phyloP scores from a whole-genome alignment of 2,113 vertebrate genomes.

The Nyctereutes procyonoides region DNA sequence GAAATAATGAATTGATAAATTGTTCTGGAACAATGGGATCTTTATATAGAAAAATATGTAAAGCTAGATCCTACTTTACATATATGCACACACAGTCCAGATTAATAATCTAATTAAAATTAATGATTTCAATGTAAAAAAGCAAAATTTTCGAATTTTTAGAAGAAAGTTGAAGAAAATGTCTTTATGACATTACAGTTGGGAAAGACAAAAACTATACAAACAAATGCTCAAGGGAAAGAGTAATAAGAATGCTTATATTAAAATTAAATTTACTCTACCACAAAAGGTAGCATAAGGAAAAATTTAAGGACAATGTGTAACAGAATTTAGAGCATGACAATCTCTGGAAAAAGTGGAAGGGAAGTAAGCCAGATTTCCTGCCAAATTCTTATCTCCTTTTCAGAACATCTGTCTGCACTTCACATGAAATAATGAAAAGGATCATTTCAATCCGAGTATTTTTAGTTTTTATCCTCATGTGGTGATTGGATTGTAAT shows the following conservation, averaged over 20 bases:
- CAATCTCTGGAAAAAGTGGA: neutral
- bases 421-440: neutral
- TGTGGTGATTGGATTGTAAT: neutral
- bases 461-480: neutral
- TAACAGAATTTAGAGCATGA: neutral
- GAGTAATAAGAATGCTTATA: neutral
- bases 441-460: neutral
- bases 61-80: neutral
- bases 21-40: neutral
- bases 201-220: neutral
- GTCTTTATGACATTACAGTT: neutral
- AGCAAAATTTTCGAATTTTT: neutral
- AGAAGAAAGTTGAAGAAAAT: neutral
- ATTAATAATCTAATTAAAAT: neutral
- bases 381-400: neutral
- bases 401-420: neutral
- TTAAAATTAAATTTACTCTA: neutral
- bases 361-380: neutral
- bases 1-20: neutral
- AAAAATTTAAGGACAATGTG: neutral
- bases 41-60: neutral
- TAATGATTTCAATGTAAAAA: neutral
- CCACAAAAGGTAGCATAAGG: neutral
- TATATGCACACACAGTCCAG: neutral
- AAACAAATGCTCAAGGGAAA: constrained; percentile 38